Percentiles rank a stretch among this genome's conserved stretches.
Evolutionary conservation across 2,797 vertebrate genomes (phyloP).

Genomic region (Choloepus didactylus): DNA sequence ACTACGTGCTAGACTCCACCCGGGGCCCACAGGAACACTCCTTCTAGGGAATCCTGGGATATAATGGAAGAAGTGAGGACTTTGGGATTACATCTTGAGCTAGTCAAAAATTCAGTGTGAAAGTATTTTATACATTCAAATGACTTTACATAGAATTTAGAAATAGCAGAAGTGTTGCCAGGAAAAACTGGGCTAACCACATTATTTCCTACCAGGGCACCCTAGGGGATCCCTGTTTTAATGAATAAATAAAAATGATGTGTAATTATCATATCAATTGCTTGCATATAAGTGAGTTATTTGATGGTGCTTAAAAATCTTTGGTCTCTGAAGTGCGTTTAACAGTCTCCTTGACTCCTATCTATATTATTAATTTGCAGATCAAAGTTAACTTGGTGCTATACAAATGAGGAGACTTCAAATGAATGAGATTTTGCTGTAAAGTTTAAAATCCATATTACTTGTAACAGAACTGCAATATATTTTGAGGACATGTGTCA

Average conservation of each 20-base stretch:
- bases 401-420: slow-evolving; percentile 75
- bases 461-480: slow-evolving; percentile 66
- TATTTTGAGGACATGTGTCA: slow-evolving; percentile 63
- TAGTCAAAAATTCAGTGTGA: slow-evolving; percentile 59
- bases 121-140: slow-evolving; percentile 63
- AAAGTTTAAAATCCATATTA: slow-evolving; percentile 71
- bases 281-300: slow-evolving; percentile 81
- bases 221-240: slow-evolving; percentile 77
- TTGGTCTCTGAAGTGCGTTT: slow-evolving; percentile 82
- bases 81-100: slow-evolving; percentile 55
- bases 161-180: slow-evolving; percentile 60
- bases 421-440: slow-evolving; percentile 68
- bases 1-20: background rate
- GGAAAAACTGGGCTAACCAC: slow-evolving; percentile 73
- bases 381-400: slow-evolving; percentile 79
- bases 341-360: slow-evolving; percentile 78
- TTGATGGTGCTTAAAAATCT: slow-evolving; percentile 83
- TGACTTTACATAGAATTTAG: slow-evolving; percentile 68
- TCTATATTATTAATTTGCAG: slow-evolving; percentile 81
- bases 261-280: slow-evolving; percentile 82
- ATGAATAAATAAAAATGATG: slow-evolving; percentile 83
- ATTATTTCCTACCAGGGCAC: slow-evolving; percentile 77
- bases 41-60: slow-evolving; percentile 15
- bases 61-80: slow-evolving; percentile 31
- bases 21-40: background rate